These are phyloP conservation scores for Drosophila punjabiensis DNA, from an alignment of 1,140 invertebrate genomes.

Conservation along the genomic window DNA sequence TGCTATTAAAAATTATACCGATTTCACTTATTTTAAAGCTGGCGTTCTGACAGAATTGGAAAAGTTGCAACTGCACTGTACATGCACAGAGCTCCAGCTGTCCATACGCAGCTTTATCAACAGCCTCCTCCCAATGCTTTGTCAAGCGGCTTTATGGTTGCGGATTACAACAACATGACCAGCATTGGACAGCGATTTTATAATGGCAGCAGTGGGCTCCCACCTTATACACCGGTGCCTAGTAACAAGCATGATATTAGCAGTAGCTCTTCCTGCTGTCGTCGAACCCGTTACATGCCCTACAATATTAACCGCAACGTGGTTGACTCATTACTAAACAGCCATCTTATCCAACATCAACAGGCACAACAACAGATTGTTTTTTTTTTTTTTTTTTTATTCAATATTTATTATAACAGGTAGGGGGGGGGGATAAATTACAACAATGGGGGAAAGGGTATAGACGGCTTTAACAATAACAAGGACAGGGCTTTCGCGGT, in stretches of 20 bases:
- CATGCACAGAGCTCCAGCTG: background rate
- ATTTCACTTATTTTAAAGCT: conserved; percentile 3
- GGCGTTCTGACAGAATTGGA: conserved; percentile 2
- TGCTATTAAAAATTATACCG: background rate
- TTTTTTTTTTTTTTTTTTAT: too few species aligned
- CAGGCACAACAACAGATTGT: background rate
- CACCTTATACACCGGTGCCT: background rate
- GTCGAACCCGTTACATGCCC: conserved; percentile 1
- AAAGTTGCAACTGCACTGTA: background rate
- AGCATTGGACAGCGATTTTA: background rate
- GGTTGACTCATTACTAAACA: background rate
- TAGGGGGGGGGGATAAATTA: too few species aligned
- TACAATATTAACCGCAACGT: background rate
- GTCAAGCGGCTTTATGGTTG: background rate
- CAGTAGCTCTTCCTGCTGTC: conserved; percentile 3
- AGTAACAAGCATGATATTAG: background rate
- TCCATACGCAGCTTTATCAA: background rate
- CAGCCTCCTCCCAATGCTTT: background rate
- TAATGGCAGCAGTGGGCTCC: background rate
- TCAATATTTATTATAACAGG: too few species aligned
- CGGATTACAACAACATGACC: conserved; percentile 4
- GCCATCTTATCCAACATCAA: background rate
- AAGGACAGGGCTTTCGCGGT: too few species aligned
- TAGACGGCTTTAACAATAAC: too few species aligned
- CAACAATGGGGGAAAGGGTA: too few species aligned